Conservation (phyloP, 2,797 vertebrate species). For the Hybognathus amarus region DNA sequence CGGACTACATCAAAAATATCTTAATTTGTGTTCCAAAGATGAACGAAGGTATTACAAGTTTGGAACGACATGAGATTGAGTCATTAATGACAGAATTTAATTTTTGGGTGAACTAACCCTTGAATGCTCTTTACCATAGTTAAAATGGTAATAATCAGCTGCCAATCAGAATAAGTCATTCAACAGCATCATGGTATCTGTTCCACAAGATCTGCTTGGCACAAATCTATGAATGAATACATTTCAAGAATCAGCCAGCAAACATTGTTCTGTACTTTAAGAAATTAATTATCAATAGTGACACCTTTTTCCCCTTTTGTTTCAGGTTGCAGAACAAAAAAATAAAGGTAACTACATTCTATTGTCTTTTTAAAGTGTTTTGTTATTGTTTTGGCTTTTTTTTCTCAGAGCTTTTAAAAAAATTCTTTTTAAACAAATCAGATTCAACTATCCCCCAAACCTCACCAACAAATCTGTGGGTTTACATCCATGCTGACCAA, state of each 20-base stretch:
- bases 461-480: neutral
- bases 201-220: neutral
- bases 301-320: slow-evolving; percentile 62
- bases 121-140: neutral
- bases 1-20: no score
- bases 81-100: no score
- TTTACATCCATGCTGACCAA: neutral
- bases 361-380: neutral
- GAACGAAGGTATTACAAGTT: no score
- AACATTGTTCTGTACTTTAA: neutral
- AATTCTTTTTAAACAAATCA: neutral
- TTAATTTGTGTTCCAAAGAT: no score
- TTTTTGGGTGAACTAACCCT: no score
- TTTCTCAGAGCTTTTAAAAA: neutral
- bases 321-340: slow-evolving; percentile 98
- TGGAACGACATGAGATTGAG: no score
- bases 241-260: neutral
- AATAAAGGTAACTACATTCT: slow-evolving; percentile 89
- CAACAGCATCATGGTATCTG: neutral
- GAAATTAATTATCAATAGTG: neutral
- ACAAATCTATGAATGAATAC: neutral
- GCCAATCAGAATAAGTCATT: neutral
- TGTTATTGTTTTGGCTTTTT: neutral
- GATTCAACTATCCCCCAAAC: neutral
- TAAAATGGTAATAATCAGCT: neutral